phyloP scores from a whole-genome alignment of 2,113 vertebrate species.

The Bagarius yarrelli region DNA sequence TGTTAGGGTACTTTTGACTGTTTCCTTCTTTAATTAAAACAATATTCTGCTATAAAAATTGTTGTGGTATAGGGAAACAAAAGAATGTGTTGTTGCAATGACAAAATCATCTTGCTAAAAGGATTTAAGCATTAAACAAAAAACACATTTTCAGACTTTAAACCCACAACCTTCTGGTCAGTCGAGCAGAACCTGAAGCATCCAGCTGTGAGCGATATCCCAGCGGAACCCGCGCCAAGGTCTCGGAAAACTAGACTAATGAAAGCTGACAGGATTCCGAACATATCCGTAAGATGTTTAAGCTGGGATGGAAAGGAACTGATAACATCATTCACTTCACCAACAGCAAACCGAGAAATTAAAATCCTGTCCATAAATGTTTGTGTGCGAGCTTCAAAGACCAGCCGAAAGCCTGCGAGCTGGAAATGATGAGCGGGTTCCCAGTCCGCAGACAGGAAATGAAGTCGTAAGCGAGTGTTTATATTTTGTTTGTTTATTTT shows the following conservation, averaged over 20 bases:
- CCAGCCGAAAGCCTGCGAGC: not conserved
- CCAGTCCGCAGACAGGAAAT: constrained; percentile 26
- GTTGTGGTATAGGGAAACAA: no score
- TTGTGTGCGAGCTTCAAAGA: constrained; percentile 5
- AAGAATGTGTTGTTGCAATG: not conserved
- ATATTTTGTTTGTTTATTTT: constrained; percentile 37
- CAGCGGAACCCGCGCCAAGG: not conserved
- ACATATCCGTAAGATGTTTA: not conserved
- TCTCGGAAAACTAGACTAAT: constrained; percentile 6
- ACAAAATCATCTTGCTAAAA: not conserved
- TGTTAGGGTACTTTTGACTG: no score
- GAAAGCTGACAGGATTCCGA: constrained; percentile 20
- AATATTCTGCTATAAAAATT: no score
- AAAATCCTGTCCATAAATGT: not conserved
- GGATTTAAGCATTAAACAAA: not conserved
- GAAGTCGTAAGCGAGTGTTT: constrained; percentile 15
- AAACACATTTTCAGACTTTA: not conserved
- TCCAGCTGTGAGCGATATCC: not conserved
- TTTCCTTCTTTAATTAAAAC: no score
- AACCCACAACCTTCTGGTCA: not conserved
- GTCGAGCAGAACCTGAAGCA: not conserved
- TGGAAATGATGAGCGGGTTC: constrained; percentile 6
- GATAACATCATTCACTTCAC: not conserved
- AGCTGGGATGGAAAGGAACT: not conserved
- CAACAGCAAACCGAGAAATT: constrained; percentile 8